Conservation (phyloP, 2,888 invertebrate genomes). For the Nomada fucata region DNA sequence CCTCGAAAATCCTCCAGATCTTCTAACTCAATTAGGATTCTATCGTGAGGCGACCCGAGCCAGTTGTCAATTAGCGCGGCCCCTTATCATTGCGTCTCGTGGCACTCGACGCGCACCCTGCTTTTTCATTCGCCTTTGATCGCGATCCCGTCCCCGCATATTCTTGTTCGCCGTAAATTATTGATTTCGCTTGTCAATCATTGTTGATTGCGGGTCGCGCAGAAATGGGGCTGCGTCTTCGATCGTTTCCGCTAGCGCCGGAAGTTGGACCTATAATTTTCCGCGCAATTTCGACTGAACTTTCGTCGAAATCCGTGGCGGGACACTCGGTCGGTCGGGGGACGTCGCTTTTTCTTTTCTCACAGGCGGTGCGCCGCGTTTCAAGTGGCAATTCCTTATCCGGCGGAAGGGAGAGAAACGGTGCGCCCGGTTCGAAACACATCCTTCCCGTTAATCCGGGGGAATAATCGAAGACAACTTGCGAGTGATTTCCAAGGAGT, state of each 20-base stretch:
- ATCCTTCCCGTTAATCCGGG: not conserved
- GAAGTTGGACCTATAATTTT: slow-evolving; percentile 78
- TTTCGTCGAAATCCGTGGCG: slow-evolving; percentile 73
- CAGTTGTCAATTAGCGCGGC: slow-evolving; percentile 57
- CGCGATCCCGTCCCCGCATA: not conserved
- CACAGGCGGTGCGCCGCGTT: slow-evolving; percentile 10
- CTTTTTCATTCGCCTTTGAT: too few species aligned
- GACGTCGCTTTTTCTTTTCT: slow-evolving; percentile 15
- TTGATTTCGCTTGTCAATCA: slow-evolving; percentile 69
- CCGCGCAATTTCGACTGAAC: slow-evolving; percentile 73
- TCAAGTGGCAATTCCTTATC: slow-evolving; percentile 36
- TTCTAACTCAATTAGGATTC: slow-evolving; percentile 73
- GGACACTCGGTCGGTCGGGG: slow-evolving; percentile 21
- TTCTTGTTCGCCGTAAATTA: slow-evolving; percentile 47
- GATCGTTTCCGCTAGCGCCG: slow-evolving; percentile 74
- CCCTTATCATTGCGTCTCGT: slow-evolving; percentile 26
- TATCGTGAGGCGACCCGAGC: slow-evolving; percentile 43
- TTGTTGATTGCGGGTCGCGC: slow-evolving; percentile 55
- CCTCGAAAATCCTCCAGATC: slow-evolving; percentile 66
- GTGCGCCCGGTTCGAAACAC: not conserved
- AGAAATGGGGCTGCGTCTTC: slow-evolving; percentile 59
- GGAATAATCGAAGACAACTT: too few species aligned
- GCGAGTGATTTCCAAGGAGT: not conserved
- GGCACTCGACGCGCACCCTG: slow-evolving; percentile 6
- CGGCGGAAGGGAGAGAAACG: slow-evolving; percentile 37